A percentile compares a stretch with the other conserved stretches of the same genome.
Conservation (phyloP, 2,888 invertebrate species). For the Hemithea aestivaria region DNA sequence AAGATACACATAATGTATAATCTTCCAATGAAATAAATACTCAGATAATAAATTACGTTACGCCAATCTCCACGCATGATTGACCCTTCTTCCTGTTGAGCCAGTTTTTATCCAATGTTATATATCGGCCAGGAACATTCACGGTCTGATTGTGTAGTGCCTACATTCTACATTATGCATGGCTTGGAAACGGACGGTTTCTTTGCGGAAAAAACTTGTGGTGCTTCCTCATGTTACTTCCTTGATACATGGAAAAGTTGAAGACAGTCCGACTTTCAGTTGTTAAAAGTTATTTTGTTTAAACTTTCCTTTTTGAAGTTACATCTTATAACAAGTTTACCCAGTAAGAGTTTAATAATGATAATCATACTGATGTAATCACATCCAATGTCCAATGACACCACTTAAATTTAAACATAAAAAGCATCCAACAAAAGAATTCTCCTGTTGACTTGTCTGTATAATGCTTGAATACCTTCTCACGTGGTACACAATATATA, state of each 20-base stretch:
- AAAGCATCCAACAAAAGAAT: slow-evolving; percentile 36
- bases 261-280: no score
- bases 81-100: slow-evolving; percentile 5
- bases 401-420: slow-evolving; percentile 24
- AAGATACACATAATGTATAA: no score
- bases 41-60: no score
- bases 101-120: slow-evolving; percentile 5
- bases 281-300: no score
- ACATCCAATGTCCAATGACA: no score
- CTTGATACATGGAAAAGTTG: not conserved
- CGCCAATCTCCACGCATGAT: no score
- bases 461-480: slow-evolving; percentile 40
- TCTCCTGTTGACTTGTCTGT: slow-evolving; percentile 36
- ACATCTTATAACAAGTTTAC: no score
- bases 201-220: slow-evolving; percentile 3
- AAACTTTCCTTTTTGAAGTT: no score
- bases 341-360: no score
- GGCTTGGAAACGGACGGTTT: slow-evolving; percentile 4
- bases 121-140: slow-evolving; percentile 15
- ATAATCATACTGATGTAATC: no score
- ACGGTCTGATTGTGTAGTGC: slow-evolving; percentile 16
- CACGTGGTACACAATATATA: slow-evolving; percentile 37
- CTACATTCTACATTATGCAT: slow-evolving; percentile 11
- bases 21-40: no score
- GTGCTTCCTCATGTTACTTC: slow-evolving; percentile 11